Evolutionary conservation across 2,797 vertebrate species (phyloP).

Genomic region (Huso huso): DNA sequence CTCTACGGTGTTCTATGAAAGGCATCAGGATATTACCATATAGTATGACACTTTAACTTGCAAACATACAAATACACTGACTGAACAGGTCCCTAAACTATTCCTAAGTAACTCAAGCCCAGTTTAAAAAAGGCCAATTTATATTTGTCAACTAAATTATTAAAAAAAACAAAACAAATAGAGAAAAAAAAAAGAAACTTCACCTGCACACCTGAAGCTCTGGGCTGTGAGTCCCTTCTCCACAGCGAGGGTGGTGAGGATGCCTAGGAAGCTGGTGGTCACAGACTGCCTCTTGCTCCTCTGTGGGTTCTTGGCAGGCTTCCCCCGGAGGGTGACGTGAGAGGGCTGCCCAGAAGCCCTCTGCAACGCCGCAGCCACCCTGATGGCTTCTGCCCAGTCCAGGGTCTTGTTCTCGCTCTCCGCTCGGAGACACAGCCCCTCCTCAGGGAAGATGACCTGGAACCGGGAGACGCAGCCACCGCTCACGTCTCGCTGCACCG

Average conservation of each 20-base stretch:
- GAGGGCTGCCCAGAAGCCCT: constrained; percentile 47
- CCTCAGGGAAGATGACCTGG: constrained; percentile 78
- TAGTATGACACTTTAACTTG: too few relatives aligned
- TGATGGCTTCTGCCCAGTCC: constrained; percentile 84
- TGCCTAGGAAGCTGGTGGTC: constrained; percentile 94
- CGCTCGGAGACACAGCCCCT: constrained; percentile 74
- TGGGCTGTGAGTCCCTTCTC: constrained; percentile 94
- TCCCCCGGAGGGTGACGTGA: constrained; percentile 47
- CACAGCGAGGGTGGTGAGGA: constrained; percentile 84
- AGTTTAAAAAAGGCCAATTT: neutral
- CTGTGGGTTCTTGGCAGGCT: constrained; percentile 52
- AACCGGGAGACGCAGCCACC: constrained; percentile 66
- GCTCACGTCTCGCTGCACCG: constrained; percentile 68
- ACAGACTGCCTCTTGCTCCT: constrained; percentile 85
- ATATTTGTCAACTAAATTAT: neutral
- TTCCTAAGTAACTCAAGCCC: too few relatives aligned
- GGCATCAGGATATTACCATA: too few relatives aligned
- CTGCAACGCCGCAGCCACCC: constrained; percentile 53
- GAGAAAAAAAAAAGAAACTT: constrained; percentile 21
- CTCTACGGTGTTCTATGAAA: too few relatives aligned
- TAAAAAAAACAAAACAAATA: too few relatives aligned
- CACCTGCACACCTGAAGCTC: constrained; percentile 97
- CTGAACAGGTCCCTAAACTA: too few relatives aligned
- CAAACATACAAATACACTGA: too few relatives aligned
- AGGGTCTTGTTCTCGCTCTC: constrained; percentile 69